Evolutionary conservation across 2,797 vertebrate species (phyloP).

Genomic region (Onychomys torridus): DNA sequence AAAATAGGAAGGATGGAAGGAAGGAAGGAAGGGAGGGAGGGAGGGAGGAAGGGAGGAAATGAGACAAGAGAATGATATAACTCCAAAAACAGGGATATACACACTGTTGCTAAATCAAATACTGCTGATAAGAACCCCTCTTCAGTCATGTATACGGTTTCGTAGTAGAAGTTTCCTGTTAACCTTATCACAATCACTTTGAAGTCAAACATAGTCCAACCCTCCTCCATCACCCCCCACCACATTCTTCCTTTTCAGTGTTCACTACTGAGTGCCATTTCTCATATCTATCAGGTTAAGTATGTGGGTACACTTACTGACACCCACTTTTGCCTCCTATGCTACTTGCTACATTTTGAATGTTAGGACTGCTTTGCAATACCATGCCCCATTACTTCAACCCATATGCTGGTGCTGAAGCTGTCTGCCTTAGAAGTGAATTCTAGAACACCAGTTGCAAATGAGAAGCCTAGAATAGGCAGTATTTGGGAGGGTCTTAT

Average conservation of each 20-base stretch:
- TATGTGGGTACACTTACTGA: not conserved
- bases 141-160: not conserved
- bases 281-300: not conserved
- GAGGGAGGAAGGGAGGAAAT: not conserved
- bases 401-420: not conserved
- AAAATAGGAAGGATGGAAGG: not conserved
- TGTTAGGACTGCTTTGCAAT: not conserved
- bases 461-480: not conserved
- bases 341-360: not conserved
- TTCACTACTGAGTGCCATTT: not conserved
- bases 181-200: not conserved
- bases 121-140: not conserved
- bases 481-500: not conserved
- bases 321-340: not conserved
- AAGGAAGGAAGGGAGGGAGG: rapidly evolving
- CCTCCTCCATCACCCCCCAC: not conserved
- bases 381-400: not conserved
- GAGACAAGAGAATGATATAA: not conserved
- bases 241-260: rapidly evolving
- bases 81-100: not conserved
- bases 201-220: not conserved
- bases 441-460: not conserved
- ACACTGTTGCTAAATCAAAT: not conserved
- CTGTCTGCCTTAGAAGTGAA: not conserved
- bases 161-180: not conserved